Evolutionary conservation across 2,113 vertebrate genomes (phyloP).

Genomic region (Tilapia sparmanii): DNA sequence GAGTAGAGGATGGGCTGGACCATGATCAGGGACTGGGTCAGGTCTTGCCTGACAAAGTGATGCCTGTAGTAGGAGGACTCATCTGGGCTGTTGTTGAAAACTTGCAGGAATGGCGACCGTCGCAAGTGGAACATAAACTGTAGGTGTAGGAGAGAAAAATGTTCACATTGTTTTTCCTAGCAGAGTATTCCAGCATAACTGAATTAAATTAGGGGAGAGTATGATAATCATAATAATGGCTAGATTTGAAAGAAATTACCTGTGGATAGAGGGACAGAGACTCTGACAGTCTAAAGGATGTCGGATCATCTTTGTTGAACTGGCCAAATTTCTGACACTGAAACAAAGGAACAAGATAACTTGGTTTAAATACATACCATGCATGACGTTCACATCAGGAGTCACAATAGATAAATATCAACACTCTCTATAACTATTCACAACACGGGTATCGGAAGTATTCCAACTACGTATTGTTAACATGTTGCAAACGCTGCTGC

Average conservation of each 20-base stretch:
- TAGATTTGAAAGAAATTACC: slow-evolving; percentile 58
- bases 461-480: background rate
- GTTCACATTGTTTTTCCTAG: background rate
- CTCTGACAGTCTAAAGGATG: slow-evolving; percentile 90
- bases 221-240: background rate
- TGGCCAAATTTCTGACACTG: slow-evolving; percentile 99
- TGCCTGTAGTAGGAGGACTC: slow-evolving; percentile 95
- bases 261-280: slow-evolving; percentile 96
- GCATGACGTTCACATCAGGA: background rate
- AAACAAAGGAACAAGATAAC: slow-evolving; percentile 27
- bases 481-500: background rate
- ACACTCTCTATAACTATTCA: background rate
- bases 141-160: background rate
- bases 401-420: background rate
- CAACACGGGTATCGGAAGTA: background rate
- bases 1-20: slow-evolving; percentile 96
- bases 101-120: slow-evolving; percentile 93
- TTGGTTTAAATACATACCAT: background rate
- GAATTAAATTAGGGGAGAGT: background rate
- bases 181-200: background rate
- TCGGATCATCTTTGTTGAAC: slow-evolving; percentile 93
- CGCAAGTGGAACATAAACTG: slow-evolving; percentile 98
- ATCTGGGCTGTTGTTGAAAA: slow-evolving; percentile 97
- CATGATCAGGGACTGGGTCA: slow-evolving; percentile 98
- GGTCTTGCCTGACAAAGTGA: slow-evolving; percentile 91